Evolutionary conservation across 2,797 vertebrate species (phyloP), one percentile per base, ranked within the genome.

Genomic region (Heterohyrax brucei): DNA sequence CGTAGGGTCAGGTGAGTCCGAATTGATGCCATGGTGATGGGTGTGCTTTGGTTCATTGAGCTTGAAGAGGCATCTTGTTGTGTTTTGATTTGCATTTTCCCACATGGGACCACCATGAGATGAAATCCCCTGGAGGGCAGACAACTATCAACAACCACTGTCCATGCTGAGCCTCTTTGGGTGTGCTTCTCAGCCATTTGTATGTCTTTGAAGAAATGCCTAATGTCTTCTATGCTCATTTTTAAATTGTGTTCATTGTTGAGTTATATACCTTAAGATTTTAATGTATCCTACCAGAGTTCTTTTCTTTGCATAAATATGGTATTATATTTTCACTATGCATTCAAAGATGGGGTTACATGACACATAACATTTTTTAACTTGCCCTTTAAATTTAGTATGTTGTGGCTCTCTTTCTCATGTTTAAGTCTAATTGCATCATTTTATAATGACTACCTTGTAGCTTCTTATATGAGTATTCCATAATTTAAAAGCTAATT

Each of bases 331-430:
- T 89, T 48, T 85, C 79, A 78, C 24, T 82, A 4, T 59, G 2
- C 91, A 53, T 53, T 81, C 90, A 80, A 30, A n/a, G 85, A 19
- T 87, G 33, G 26, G 64, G 77, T 92, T 93, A 5, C 70, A 28
- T 77, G n/a, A 77, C 24, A 91, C 4, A 33, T 77, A 3, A 24
- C 44, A 7, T 75, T 92, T 95, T 85, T 1, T 81, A 77, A 91
- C 19, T 61, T 93, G 75, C 46, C 64, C 88, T 96, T 94, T 70
- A 75, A 76, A 77, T 30, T 84, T 91, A 72, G 26, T 82, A 6
- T 61, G 56, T 62, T 24, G 24, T 87, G 46, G 19, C 50, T 73
- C 26, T 91, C 46, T 53, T 79, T 80, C 50, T 39, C 16, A n/a
- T 77, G 46, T 50, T 68, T 53, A 0, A 64, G 5, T 92, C 16